These are phyloP conservation scores for Oceanites oceanicus DNA, from an alignment of 2,113 vertebrate species.

Conservation along the genomic window DNA sequence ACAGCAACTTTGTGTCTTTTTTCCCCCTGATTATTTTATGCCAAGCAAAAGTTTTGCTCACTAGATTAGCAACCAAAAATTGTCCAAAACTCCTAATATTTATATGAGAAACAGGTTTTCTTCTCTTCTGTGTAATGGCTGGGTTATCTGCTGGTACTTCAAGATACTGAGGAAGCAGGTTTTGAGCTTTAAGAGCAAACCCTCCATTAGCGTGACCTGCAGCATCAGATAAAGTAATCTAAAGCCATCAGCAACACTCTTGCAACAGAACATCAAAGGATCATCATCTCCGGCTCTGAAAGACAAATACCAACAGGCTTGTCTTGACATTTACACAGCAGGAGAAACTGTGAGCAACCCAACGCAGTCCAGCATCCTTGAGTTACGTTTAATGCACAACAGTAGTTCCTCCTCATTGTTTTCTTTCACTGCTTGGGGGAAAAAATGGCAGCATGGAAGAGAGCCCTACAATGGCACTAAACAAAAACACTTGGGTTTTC, in stretches of 20 bases:
- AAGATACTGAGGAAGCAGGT: background rate
- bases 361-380: rapidly evolving
- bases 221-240: background rate
- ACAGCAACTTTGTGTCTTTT: background rate
- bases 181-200: background rate
- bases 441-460: background rate
- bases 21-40: background rate
- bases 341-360: background rate
- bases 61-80: background rate
- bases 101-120: background rate
- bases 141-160: background rate
- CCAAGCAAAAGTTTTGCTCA: background rate
- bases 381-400: rapidly evolving
- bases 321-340: background rate
- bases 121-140: background rate
- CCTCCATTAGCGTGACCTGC: background rate
- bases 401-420: background rate
- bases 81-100: no score
- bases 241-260: background rate
- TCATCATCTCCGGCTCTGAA: background rate
- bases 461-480: background rate
- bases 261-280: background rate
- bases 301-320: background rate
- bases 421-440: background rate
- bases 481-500: background rate